Base-by-base conservation (phyloP, 2,797 vertebrate species). In the Lateolabrax maculatus region DNA sequence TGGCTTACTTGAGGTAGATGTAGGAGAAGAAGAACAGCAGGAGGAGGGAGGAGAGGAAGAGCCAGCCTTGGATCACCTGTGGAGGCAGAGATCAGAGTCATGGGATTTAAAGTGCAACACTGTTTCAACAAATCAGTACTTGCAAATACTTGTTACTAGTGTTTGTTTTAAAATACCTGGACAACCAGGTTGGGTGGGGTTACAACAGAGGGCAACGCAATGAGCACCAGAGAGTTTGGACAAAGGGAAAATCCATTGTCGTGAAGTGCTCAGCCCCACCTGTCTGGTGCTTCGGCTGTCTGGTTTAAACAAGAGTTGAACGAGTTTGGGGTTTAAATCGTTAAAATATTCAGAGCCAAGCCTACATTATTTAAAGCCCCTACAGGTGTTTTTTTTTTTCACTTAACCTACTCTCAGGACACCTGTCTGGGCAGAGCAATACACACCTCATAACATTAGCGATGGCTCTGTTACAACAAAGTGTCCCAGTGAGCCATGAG, bases 11-110 rank as follows among this genome's bases (percentile, higher is more conserved):
- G 90, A 99, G 95, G 91, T 99, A 99, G 93, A 99, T 99, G 90
- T 96, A 98, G 77, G 98, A 99, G 92, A 99, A 99, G 93, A 99
- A 97, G 95, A 99, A 99, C 61, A 99, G 96, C 84, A 99, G 90
- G 75, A 99, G 94, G 46, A 99, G 96, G 74, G 98, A 99, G 81
- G 98, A 99, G 93, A 99, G 93, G 71, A 99, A 98, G 80, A 99
- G 96, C 98, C 98, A 99, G 71, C 96, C 98, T 86, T 99, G 98
- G 90, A 99, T 99, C 84, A 99, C 98, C 98, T 99, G 88, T 53
- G 75, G 85, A 49, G 89, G 34, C 3, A 80, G 27, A 85, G 41
- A 61, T 48, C 49, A 64, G 15, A 46, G 23, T 23, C 49, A 19
- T 13, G 15, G 9, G 62, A 58, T 21, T 53, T 25, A 8, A 74